These are phyloP conservation scores for Amphiura filiformis DNA, from an alignment of 35 echinoderm and acorn worm genomes.

Conservation along the genomic window DNA sequence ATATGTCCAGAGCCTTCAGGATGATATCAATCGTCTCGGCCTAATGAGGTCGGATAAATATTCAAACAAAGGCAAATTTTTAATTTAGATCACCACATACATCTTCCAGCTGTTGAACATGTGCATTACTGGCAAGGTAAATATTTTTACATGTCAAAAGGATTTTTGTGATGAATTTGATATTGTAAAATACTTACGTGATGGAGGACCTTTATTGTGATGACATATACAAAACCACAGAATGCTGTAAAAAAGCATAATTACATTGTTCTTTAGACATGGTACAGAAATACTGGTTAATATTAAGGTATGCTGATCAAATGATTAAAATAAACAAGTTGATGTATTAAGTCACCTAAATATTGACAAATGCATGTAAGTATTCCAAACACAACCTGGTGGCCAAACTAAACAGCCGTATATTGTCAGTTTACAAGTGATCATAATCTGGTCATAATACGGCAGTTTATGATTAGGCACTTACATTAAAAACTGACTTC, in stretches of 20 bases:
- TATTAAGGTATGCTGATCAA: too few relatives aligned
- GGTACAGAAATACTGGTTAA: too few relatives aligned
- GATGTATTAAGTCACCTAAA: too few relatives aligned
- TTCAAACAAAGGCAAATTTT: neutral
- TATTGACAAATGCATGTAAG: too few relatives aligned
- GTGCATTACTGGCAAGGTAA: neutral
- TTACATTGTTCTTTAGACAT: too few relatives aligned
- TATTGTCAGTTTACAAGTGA: too few relatives aligned
- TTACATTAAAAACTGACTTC: too few relatives aligned
- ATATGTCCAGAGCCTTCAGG: slow-evolving; percentile 83
- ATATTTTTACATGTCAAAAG: neutral
- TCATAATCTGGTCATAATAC: too few relatives aligned
- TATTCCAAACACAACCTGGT: too few relatives aligned
- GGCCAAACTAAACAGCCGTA: too few relatives aligned
- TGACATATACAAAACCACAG: slow-evolving; percentile 79
- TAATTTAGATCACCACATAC: neutral
- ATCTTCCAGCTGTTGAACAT: neutral
- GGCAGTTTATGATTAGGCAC: too few relatives aligned
- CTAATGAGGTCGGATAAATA: slow-evolving; percentile 26
- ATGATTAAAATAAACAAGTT: too few relatives aligned
- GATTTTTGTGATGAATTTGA: neutral
- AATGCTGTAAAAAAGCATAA: slow-evolving; percentile 56
- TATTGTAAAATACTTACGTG: slow-evolving; percentile 50
- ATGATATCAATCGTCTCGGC: slow-evolving; percentile 69
- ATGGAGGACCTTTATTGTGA: slow-evolving; percentile 83